Percentiles rank a stretch among this genome's conserved stretches.
Conservation (phyloP, 1,140 invertebrate species). For the Trachymyrmex septentrionalis region DNA sequence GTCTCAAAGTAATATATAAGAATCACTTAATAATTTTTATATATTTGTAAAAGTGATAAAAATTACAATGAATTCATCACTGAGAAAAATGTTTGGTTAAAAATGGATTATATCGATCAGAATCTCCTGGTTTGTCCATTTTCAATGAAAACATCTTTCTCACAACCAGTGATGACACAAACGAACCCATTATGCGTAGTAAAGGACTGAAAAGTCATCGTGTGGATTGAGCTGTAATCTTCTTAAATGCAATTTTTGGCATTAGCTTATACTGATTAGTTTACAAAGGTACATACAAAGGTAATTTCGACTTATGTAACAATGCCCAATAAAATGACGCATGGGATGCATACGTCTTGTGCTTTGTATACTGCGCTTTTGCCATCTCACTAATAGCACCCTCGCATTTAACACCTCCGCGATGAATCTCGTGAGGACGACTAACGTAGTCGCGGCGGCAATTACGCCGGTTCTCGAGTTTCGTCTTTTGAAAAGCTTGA, state of each 20-base stretch:
- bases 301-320: conserved; percentile 10
- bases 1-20: too few species aligned
- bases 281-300: neutral
- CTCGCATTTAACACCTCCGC: conserved; percentile 75
- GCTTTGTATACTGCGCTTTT: neutral
- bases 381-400: conserved; percentile 25
- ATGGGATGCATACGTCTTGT: neutral
- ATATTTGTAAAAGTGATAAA: too few species aligned
- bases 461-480: conserved; percentile 68
- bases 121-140: too few species aligned
- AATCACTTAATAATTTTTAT: too few species aligned
- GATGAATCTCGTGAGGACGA: conserved; percentile 49
- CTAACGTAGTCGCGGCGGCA: conserved; percentile 55
- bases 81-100: too few species aligned
- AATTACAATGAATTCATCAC: too few species aligned
- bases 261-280: neutral
- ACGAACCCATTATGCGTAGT: too few species aligned
- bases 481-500: conserved; percentile 68
- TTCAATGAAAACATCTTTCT: too few species aligned
- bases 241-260: neutral
- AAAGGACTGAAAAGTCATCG: too few species aligned
- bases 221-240: neutral
- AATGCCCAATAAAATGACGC: neutral
- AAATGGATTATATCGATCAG: too few species aligned
- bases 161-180: too few species aligned